These are phyloP conservation scores for Rhineura floridana DNA, from an alignment of 2,113 vertebrate genomes.

Conservation along the genomic window DNA sequence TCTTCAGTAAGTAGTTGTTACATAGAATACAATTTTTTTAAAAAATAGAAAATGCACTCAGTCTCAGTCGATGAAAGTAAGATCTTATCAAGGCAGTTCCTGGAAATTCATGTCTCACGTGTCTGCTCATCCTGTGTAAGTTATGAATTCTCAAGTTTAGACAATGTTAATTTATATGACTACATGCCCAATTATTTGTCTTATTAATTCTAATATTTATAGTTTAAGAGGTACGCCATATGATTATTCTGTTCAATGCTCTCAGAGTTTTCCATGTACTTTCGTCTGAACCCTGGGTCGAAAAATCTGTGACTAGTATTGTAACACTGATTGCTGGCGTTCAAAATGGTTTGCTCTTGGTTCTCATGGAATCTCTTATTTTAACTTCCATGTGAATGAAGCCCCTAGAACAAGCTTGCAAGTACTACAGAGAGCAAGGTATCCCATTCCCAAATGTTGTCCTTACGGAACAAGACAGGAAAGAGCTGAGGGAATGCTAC, in stretches of 20 bases:
- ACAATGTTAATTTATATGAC: not conserved
- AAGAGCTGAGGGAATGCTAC: constrained; percentile 80
- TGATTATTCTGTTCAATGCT: not conserved
- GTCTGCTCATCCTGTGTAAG: not conserved
- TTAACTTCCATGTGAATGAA: constrained; percentile 50
- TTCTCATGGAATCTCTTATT: not conserved
- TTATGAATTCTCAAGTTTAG: not conserved
- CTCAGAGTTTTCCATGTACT: not conserved
- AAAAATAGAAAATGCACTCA: not conserved
- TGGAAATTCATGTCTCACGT: not conserved
- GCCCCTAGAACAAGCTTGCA: constrained; percentile 73
- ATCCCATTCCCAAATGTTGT: constrained; percentile 77
- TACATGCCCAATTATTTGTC: not conserved
- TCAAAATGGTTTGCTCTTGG: not conserved
- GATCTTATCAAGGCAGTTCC: not conserved
- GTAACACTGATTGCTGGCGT: not conserved
- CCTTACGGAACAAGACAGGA: constrained; percentile 69
- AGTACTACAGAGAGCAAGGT: constrained; percentile 75
- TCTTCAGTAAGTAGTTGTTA: not conserved
- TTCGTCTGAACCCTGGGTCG: not conserved
- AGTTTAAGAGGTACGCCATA: not conserved
- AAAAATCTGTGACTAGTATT: not conserved
- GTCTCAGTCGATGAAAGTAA: not conserved
- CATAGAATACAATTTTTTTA: not conserved
- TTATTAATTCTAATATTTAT: not conserved